These are phyloP conservation scores for Papilio polytes DNA, from an alignment of 1,140 invertebrate genomes.

Conservation along the genomic window DNA sequence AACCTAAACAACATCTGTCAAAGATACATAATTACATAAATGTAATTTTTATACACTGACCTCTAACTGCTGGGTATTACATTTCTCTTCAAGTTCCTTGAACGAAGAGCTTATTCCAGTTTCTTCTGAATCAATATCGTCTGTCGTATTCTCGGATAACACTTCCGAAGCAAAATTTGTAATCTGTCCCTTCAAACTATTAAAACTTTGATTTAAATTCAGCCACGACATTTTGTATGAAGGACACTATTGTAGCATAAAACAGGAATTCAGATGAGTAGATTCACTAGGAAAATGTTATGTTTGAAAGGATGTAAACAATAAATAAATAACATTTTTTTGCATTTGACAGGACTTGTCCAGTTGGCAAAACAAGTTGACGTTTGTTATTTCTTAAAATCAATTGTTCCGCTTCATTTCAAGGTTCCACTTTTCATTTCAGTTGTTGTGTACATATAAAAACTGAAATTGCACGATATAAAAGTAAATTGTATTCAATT, in stretches of 20 bases:
- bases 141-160: slow-evolving; percentile 85
- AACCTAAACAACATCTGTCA: slow-evolving; percentile 72
- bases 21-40: slow-evolving; percentile 47
- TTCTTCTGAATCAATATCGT: slow-evolving; percentile 82
- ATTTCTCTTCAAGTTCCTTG: slow-evolving; percentile 85
- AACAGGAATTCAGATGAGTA: slow-evolving; percentile 65
- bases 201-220: slow-evolving; percentile 89
- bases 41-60: slow-evolving; percentile 76
- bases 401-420: slow-evolving; percentile 33
- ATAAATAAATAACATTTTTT: slow-evolving; percentile 80
- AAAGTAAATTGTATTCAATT: not conserved
- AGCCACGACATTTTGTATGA: slow-evolving; percentile 89
- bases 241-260: slow-evolving; percentile 54
- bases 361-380: slow-evolving; percentile 82
- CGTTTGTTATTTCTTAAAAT: slow-evolving; percentile 43
- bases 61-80: slow-evolving; percentile 86
- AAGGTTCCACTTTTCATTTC: slow-evolving; percentile 24
- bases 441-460: slow-evolving; percentile 1
- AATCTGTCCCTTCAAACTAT: slow-evolving; percentile 90
- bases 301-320: slow-evolving; percentile 71
- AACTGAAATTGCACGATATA: slow-evolving; percentile 6
- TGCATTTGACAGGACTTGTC: slow-evolving; percentile 78
- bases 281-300: slow-evolving; percentile 55
- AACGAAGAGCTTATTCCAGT: slow-evolving; percentile 76
- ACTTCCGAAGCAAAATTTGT: slow-evolving; percentile 90